A percentile compares a stretch with the other conserved stretches of the same genome.
Conservation (phyloP, 1,140 invertebrate species). For the Drosophila seguyi region DNA sequence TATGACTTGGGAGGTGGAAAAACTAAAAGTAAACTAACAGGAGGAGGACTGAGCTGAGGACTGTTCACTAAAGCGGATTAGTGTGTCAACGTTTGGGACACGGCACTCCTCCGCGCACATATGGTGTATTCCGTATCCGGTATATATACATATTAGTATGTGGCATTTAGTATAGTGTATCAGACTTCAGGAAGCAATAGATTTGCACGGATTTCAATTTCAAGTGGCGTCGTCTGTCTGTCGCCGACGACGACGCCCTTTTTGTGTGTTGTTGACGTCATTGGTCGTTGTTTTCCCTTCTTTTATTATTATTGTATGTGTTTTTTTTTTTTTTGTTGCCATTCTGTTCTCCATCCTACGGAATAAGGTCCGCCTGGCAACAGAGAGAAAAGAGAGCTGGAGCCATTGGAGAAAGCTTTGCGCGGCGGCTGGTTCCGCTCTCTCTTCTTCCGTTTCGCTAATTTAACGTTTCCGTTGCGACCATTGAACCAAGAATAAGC, state of each 20-base stretch:
- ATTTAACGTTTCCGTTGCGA: constrained; percentile 68
- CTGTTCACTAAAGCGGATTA: constrained; percentile 70
- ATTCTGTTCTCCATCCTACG: constrained; percentile 10
- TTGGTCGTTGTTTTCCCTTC: constrained; percentile 27
- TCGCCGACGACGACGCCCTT: constrained; percentile 16
- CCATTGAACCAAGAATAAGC: constrained; percentile 58
- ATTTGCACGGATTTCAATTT: constrained; percentile 66
- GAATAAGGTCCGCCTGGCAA: constrained; percentile 39
- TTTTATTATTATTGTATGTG: constrained; percentile 16
- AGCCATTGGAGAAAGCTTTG: constrained; percentile 2
- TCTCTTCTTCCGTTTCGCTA: constrained; percentile 66
- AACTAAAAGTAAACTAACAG: constrained; percentile 5
- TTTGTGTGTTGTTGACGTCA: constrained; percentile 36
- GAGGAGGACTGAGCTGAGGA: constrained; percentile 10
- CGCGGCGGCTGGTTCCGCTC: neutral
- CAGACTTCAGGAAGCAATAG: constrained; percentile 83
- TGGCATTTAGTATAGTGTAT: constrained; percentile 43
- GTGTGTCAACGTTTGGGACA: constrained; percentile 58
- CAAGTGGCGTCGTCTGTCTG: constrained; percentile 21
- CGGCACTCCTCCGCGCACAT: constrained; percentile 1
- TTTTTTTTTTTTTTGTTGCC: constrained; percentile 6
- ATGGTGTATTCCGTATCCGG: constrained; percentile 32
- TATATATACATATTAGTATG: neutral
- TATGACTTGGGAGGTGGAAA: constrained; percentile 42
- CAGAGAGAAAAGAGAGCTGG: constrained; percentile 15